Evolutionary conservation across 2,797 vertebrate genomes (phyloP).

Genomic region (Varecia variegata): DNA sequence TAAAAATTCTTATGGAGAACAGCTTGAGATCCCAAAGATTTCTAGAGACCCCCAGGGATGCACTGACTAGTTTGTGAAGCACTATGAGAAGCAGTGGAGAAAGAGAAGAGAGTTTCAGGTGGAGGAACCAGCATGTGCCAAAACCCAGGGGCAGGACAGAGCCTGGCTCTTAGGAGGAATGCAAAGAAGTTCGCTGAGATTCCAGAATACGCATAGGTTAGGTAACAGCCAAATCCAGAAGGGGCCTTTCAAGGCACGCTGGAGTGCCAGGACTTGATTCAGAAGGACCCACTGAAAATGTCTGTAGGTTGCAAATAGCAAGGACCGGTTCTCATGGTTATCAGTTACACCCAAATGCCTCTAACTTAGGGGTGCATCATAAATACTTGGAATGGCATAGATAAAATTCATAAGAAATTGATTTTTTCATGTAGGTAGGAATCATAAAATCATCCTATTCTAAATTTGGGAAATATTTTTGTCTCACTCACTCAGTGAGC

Average conservation of each 20-base stretch:
- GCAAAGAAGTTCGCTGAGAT: neutral
- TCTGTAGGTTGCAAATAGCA: neutral
- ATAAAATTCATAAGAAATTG: neutral
- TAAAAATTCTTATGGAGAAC: neutral
- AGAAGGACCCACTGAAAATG: neutral
- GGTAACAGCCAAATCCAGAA: neutral
- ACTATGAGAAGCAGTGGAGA: neutral
- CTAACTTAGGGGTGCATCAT: neutral
- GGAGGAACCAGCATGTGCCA: neutral
- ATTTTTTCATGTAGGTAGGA: neutral
- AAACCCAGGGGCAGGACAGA: neutral
- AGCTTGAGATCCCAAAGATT: neutral
- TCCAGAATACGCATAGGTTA: neutral
- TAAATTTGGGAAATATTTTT: neutral
- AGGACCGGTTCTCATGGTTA: neutral
- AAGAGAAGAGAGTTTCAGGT: neutral
- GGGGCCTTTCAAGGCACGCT: neutral
- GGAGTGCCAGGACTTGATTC: neutral
- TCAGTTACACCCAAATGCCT: neutral
- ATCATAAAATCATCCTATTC: neutral
- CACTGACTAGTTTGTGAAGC: neutral
- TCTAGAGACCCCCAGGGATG: neutral
- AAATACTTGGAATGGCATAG: neutral
- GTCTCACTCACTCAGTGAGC: neutral
- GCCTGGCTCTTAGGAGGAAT: neutral